These are phyloP conservation scores for Miltochrista miniata DNA, from an alignment of 2,888 invertebrate species.

Conservation along the genomic window DNA sequence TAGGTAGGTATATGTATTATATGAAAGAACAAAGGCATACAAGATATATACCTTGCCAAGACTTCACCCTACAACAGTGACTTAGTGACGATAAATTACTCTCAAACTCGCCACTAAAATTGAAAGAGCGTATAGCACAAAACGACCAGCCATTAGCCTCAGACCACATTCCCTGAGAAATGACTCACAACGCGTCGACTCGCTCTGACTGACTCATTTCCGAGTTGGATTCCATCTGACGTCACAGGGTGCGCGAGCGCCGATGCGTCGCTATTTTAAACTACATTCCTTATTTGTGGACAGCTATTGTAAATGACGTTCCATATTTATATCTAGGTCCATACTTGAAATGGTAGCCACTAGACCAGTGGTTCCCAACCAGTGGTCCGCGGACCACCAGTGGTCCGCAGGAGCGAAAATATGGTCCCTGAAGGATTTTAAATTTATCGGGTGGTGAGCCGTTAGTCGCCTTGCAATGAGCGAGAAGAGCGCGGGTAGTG, in stretches of 20 bases:
- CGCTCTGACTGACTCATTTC: constrained; percentile 68
- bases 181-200: constrained; percentile 41
- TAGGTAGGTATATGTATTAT: too few relatives aligned
- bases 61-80: neutral
- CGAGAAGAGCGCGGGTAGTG: too few relatives aligned
- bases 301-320: constrained; percentile 1
- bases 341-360: neutral
- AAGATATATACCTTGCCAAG: too few relatives aligned
- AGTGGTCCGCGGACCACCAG: too few relatives aligned
- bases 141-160: constrained; percentile 13
- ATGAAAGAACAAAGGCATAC: neutral
- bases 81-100: neutral
- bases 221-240: constrained; percentile 70
- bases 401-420: too few relatives aligned
- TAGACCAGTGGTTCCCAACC: too few relatives aligned
- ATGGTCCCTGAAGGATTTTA: too few relatives aligned
- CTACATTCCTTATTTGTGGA: constrained; percentile 55
- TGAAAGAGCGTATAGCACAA: neutral
- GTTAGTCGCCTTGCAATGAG: too few relatives aligned
- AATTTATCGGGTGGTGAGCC: too few relatives aligned
- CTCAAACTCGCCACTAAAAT: neutral
- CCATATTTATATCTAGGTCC: neutral
- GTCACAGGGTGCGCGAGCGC: constrained; percentile 65
- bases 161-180: constrained; percentile 38
- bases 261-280: constrained; percentile 55